phyloP scores from a whole-genome alignment of 2,888 invertebrate genomes.

The Temnothorax ravouxi region DNA sequence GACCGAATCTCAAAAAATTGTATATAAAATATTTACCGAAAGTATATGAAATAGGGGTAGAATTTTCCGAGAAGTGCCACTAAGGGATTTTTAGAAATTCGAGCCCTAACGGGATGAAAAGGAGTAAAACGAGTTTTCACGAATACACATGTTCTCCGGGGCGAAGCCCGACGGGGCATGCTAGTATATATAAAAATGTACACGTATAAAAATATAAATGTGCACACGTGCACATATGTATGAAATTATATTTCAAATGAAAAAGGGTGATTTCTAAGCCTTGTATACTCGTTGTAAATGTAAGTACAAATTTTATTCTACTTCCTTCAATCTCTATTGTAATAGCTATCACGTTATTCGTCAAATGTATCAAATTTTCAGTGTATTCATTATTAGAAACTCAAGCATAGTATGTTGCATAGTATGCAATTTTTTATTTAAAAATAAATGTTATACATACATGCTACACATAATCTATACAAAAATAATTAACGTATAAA shows the following conservation, averaged over 20 bases:
- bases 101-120: too few relatives aligned
- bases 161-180: too few relatives aligned
- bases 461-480: neutral
- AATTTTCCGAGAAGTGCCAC: too few relatives aligned
- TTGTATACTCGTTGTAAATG: neutral
- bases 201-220: neutral
- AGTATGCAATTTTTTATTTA: constrained; percentile 14
- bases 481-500: neutral
- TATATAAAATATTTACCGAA: too few relatives aligned
- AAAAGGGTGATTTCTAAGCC: constrained; percentile 2
- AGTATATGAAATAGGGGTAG: too few relatives aligned
- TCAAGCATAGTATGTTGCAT: neutral
- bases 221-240: neutral
- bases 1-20: too few relatives aligned
- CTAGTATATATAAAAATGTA: neutral
- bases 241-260: constrained; percentile 1
- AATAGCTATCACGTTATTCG: neutral
- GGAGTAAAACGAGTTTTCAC: too few relatives aligned
- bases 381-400: constrained; percentile 8
- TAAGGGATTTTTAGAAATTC: too few relatives aligned
- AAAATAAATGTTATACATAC: neutral
- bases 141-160: too few relatives aligned
- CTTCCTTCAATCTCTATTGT: constrained; percentile 56
- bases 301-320: constrained; percentile 43
- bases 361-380: constrained; percentile 6